Percentiles rank a stretch among this genome's conserved stretches.
Conservation (phyloP, 2,113 vertebrate species). For the Campylomormyrus tamandua region DNA sequence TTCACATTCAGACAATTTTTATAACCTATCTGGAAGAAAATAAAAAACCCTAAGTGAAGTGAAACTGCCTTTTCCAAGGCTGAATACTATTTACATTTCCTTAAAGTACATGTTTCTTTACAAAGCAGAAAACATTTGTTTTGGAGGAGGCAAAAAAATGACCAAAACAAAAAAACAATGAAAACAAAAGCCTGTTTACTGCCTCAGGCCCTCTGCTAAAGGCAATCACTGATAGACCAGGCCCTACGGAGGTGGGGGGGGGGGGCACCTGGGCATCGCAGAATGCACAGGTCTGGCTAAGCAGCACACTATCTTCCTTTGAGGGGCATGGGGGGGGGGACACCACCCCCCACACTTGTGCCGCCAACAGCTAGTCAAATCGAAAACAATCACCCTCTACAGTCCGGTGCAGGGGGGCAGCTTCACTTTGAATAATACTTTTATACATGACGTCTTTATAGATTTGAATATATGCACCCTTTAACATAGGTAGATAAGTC, state of each 20-base stretch:
- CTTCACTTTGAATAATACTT: conserved; percentile 45
- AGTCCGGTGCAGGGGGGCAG: conserved; percentile 1
- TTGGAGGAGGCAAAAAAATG: conserved; percentile 28
- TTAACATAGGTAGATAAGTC: conserved; percentile 54
- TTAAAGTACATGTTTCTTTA: conserved; percentile 39
- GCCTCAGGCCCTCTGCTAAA: conserved; percentile 37
- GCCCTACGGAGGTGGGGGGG: background rate
- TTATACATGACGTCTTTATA: conserved; percentile 49
- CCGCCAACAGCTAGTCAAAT: background rate
- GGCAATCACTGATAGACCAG: conserved; percentile 32
- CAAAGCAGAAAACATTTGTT: conserved; percentile 51
- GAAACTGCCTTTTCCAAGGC: conserved; percentile 43
- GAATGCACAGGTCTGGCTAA: background rate
- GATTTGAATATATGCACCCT: conserved; percentile 46
- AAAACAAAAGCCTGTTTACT: conserved; percentile 31
- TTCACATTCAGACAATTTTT: conserved; percentile 42
- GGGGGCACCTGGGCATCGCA: background rate
- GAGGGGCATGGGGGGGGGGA: background rate
- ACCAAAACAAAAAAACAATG: background rate
- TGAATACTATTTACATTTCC: conserved; percentile 52
- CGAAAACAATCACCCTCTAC: conserved; percentile 3
- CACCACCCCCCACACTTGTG: background rate
- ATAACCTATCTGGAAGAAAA: conserved; percentile 42
- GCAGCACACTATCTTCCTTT: background rate
- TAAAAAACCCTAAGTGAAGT: conserved; percentile 40